Conservation (phyloP, 2,113 vertebrate species). For the Toxotes jaculatrix region DNA sequence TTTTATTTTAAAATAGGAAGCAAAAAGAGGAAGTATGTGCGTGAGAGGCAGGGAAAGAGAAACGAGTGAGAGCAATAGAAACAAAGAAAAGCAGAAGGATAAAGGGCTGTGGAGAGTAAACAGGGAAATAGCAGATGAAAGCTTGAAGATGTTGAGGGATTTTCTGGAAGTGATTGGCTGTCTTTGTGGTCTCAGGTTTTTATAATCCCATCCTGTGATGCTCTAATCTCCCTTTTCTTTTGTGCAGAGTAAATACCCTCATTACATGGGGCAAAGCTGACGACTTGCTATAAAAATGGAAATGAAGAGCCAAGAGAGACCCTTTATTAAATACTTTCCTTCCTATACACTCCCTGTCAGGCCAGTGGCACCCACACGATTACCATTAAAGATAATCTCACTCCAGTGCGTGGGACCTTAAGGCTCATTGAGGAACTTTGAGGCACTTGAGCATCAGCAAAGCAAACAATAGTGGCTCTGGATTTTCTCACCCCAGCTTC, state of each 20-base stretch:
- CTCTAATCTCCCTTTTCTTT: slow-evolving; percentile 79
- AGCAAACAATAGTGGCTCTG: slow-evolving; percentile 38
- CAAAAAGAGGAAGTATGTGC: neutral
- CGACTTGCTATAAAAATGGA: slow-evolving; percentile 78
- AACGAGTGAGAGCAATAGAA: neutral
- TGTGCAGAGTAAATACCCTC: slow-evolving; percentile 74
- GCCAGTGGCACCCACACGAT: slow-evolving; percentile 59
- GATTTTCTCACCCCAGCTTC: slow-evolving; percentile 45
- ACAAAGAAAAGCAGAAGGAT: slow-evolving; percentile 42
- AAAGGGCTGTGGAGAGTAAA: slow-evolving; percentile 58
- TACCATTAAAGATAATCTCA: slow-evolving; percentile 61
- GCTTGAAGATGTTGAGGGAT: slow-evolving; percentile 71
- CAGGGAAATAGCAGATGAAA: slow-evolving; percentile 73
- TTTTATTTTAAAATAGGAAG: neutral
- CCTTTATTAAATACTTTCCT: slow-evolving; percentile 69
- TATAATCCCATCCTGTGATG: slow-evolving; percentile 79
- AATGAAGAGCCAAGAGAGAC: slow-evolving; percentile 68
- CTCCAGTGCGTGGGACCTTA: slow-evolving; percentile 38
- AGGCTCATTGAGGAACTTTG: slow-evolving; percentile 31
- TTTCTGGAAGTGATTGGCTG: slow-evolving; percentile 75
- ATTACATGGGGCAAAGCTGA: slow-evolving; percentile 77
- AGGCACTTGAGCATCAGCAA: slow-evolving; percentile 32
- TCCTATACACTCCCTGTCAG: slow-evolving; percentile 53
- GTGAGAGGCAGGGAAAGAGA: slow-evolving; percentile 14
- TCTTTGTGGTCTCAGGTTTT: slow-evolving; percentile 78